These are phyloP conservation scores for Drosophila tsacasi DNA, from an alignment of 1,140 invertebrate species.

Conservation along the genomic window DNA sequence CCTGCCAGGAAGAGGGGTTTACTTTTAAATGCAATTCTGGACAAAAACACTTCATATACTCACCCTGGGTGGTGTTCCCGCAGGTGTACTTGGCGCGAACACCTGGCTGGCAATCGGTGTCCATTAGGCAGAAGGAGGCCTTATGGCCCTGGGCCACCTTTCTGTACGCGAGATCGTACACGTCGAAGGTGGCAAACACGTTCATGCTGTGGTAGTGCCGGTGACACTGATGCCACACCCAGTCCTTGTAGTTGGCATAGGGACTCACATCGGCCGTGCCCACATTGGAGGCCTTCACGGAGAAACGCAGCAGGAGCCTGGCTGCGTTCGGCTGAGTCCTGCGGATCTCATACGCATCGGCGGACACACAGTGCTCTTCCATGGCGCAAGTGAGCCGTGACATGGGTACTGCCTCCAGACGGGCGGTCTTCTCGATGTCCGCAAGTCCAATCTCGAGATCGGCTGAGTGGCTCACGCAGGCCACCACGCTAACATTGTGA, in stretches of 20 bases:
- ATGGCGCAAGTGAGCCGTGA: slow-evolving; percentile 96
- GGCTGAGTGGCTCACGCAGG: slow-evolving; percentile 90
- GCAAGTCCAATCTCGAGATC: slow-evolving; percentile 93
- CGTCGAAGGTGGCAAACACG: slow-evolving; percentile 97
- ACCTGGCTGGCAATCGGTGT: slow-evolving; percentile 93
- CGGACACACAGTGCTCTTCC: slow-evolving; percentile 97
- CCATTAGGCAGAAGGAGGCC: slow-evolving; percentile 98
- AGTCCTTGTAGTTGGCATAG: slow-evolving; percentile 93
- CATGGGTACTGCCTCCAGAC: slow-evolving; percentile 94
- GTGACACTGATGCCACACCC: slow-evolving; percentile 98
- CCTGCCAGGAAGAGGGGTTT: slow-evolving; percentile 86
- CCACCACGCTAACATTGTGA: slow-evolving; percentile 90
- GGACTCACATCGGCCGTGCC: slow-evolving; percentile 96
- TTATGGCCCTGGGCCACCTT: slow-evolving; percentile 97
- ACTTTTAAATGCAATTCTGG: too few species aligned
- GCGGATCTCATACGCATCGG: slow-evolving; percentile 92
- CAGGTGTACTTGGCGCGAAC: slow-evolving; percentile 92
- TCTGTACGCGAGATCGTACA: slow-evolving; percentile 90
- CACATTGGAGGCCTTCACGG: slow-evolving; percentile 93
- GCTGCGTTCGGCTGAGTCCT: slow-evolving; percentile 54
- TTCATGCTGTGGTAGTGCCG: slow-evolving; percentile 99
- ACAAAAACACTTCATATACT: slow-evolving; percentile 63
- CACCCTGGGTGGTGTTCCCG: slow-evolving; percentile 94
- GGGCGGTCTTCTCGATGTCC: slow-evolving; percentile 92
- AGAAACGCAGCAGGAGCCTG: slow-evolving; percentile 70